A percentile compares a stretch with the other conserved stretches of the same genome.
phyloP scores from a whole-genome alignment of 2,888 invertebrate species.

The Dynastes tityus region DNA sequence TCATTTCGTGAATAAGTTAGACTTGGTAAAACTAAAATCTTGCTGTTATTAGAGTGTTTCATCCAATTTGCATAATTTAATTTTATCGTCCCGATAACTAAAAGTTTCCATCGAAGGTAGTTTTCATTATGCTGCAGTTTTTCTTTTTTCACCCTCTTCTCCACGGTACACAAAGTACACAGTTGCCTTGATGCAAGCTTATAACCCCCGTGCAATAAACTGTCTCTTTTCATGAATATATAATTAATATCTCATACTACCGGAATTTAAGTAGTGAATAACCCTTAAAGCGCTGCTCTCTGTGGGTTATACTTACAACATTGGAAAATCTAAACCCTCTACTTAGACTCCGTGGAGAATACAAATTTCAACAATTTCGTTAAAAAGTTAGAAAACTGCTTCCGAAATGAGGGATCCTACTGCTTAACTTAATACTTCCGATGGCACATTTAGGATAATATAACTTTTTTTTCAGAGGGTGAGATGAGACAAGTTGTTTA shows the following conservation, averaged over 20 bases:
- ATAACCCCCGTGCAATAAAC: slow-evolving; percentile 44
- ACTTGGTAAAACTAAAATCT: no score
- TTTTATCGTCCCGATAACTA: slow-evolving; percentile 3
- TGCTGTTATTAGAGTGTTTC: no score
- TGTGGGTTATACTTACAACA: slow-evolving; percentile 62
- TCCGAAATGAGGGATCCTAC: slow-evolving; percentile 60
- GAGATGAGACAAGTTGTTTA: slow-evolving; percentile 38
- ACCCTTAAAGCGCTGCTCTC: slow-evolving; percentile 55
- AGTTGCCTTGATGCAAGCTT: slow-evolving; percentile 11
- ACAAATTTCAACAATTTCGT: slow-evolving; percentile 67
- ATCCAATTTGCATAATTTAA: slow-evolving; percentile 11
- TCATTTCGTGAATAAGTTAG: no score
- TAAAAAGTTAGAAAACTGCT: slow-evolving; percentile 66
- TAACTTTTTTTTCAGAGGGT: slow-evolving; percentile 32
- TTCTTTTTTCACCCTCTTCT: slow-evolving; percentile 11
- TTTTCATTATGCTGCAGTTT: slow-evolving; percentile 16
- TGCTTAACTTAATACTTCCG: slow-evolving; percentile 58
- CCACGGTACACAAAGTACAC: slow-evolving; percentile 11
- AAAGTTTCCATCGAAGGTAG: slow-evolving; percentile 9
- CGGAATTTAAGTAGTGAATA: slow-evolving; percentile 56
- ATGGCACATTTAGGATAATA: slow-evolving; percentile 45
- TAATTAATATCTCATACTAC: slow-evolving; percentile 56
- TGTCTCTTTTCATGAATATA: slow-evolving; percentile 56
- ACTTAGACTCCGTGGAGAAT: slow-evolving; percentile 64
- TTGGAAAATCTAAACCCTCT: slow-evolving; percentile 65